These are phyloP conservation scores for Notarius lentiginosus DNA, from an alignment of 2,113 vertebrate species.

Conservation along the genomic window DNA sequence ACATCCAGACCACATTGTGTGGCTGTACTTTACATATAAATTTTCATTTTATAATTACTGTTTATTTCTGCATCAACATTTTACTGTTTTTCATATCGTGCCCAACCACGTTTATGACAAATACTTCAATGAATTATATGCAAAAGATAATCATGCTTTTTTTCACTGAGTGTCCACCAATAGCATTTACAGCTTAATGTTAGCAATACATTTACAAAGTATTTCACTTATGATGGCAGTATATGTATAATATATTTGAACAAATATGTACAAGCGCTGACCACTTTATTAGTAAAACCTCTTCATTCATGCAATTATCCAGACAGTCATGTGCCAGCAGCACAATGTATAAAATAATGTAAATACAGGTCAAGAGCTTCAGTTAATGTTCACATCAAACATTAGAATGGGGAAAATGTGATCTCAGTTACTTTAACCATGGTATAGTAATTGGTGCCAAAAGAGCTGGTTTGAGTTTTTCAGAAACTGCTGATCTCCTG, in stretches of 20 bases:
- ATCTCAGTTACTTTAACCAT: not conserved
- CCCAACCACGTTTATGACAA: not conserved
- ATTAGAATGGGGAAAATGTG: not conserved
- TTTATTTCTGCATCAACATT: not conserved
- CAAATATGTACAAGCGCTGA: not conserved
- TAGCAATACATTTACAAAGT: not conserved
- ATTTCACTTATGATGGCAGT: not conserved
- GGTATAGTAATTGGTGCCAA: not conserved
- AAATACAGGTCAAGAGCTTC: not conserved
- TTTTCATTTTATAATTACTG: not conserved
- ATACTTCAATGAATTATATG: not conserved
- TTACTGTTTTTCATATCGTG: not conserved
- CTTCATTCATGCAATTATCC: not conserved
- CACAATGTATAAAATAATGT: not conserved
- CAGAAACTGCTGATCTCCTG: not conserved
- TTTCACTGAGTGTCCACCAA: too few species aligned
- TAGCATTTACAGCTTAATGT: too few species aligned
- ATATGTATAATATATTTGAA: not conserved
- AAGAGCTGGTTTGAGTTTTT: not conserved
- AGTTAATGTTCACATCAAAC: constrained; percentile 1
- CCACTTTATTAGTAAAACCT: not conserved
- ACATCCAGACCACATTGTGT: constrained; percentile 1
- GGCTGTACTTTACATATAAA: constrained; percentile 1
- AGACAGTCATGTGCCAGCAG: not conserved
- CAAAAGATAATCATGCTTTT: not conserved